A percentile compares a stretch with the other conserved stretches of the same genome.
Conservation (phyloP, 2,888 invertebrate species). For the Brassicogethes aeneus region DNA sequence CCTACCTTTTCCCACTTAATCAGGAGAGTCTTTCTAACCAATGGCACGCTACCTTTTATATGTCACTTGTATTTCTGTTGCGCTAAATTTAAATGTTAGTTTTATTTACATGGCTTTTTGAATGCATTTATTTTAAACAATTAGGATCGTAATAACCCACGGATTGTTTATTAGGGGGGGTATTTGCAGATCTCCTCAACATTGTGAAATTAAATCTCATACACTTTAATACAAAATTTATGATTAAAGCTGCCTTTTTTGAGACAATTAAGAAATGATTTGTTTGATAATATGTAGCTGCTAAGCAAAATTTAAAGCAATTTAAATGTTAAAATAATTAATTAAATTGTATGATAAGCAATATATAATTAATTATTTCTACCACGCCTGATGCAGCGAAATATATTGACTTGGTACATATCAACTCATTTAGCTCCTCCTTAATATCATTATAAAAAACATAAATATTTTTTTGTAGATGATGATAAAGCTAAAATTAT, state of each 20-base stretch:
- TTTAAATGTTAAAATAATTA: conserved; percentile 1
- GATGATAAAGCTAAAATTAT: neutral
- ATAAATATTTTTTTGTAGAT: neutral
- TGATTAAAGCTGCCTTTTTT: neutral
- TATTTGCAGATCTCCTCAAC: too few relatives aligned
- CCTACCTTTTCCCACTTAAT: too few relatives aligned
- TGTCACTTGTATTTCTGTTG: too few relatives aligned
- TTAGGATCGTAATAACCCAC: too few relatives aligned
- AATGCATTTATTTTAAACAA: too few relatives aligned
- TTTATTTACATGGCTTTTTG: too few relatives aligned
- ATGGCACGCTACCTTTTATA: too few relatives aligned
- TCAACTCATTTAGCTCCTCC: neutral
- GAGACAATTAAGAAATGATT: neutral
- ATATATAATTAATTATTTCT: neutral
- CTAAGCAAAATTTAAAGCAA: neutral
- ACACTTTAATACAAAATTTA: too few relatives aligned
- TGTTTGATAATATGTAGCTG: neutral
- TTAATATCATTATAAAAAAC: neutral
- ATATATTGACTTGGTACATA: neutral
- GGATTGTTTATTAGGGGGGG: too few relatives aligned
- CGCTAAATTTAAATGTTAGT: too few relatives aligned
- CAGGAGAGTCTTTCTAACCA: too few relatives aligned
- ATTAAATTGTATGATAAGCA: conserved; percentile 1
- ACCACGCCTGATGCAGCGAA: neutral
- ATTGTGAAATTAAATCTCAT: too few relatives aligned